These are phyloP conservation scores for Galeruca laticollis DNA, from an alignment of 2,888 invertebrate genomes.

Conservation along the genomic window DNA sequence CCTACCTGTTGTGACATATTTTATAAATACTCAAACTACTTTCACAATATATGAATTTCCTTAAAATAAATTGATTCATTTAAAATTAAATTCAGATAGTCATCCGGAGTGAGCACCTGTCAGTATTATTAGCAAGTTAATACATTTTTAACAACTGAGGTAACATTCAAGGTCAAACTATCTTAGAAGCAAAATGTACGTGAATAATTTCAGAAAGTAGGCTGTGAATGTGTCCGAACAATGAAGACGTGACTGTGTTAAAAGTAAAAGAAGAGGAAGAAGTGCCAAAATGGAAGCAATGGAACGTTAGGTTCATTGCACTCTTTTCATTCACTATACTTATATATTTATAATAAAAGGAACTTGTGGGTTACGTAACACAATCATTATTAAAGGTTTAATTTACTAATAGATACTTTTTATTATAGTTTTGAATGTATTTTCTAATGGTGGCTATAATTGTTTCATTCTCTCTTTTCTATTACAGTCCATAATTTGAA, in stretches of 20 bases:
- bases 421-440: not conserved
- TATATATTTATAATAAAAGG: not conserved
- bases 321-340: not conserved
- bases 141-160: not conserved
- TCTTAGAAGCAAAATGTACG: not conserved
- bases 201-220: slow-evolving; percentile 8
- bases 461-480: no score
- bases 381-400: not conserved
- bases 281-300: slow-evolving; percentile 11
- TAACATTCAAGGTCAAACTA: slow-evolving; percentile 15
- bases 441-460: not conserved
- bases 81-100: not conserved
- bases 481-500: no score
- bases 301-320: slow-evolving; percentile 23
- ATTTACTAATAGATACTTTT: not conserved
- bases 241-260: slow-evolving; percentile 18
- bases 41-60: not conserved
- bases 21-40: not conserved
- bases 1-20: no score
- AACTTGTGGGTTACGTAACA: not conserved
- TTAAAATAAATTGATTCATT: slow-evolving; percentile 1
- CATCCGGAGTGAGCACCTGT: not conserved
- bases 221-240: slow-evolving; percentile 1
- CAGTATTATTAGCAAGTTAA: not conserved
- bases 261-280: slow-evolving; percentile 19